Base-by-base conservation (phyloP, 2,888 invertebrate species). In the Pseudolycoriella hygida region DNA sequence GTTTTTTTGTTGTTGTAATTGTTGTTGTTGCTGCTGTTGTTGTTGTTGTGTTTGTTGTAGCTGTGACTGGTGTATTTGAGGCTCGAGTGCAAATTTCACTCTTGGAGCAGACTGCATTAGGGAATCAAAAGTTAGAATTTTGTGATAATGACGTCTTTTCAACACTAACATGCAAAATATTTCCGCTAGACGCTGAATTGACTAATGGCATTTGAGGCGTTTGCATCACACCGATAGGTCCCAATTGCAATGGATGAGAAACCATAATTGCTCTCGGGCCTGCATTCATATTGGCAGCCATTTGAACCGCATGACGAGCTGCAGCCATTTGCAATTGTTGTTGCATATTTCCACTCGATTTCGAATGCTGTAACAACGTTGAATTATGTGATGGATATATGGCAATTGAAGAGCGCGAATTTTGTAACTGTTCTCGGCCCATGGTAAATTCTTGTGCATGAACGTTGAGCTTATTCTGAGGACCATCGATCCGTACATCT, bases 361-460 rank as follows among this genome's bases (percentile, higher is more conserved):
- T 68, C 17, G 69, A 68, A 50, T 68, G 67, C 50, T 67, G 67
- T 44, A 70, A 50, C 10, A 57, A 40, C 17, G 53, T 56, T 46
- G 49, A 52, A 14, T 54, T 49, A 39, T 54, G 48, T n/a, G 43
- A 40, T 12, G 61, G 58, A 47, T 59, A 62, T 42, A 66, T 55
- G 4, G 40, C 44, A 47, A 63, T 55, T 37, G 65, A 62, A 50
- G 66, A 62, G 60, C 64, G 63, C 15, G 34, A 30, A 51, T 52
- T 52, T 49, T 54, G 50, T 53, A 59, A 57, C 52, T 54, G 55
- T 53, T 58, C 53, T 52, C 56, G 51, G 52, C 52, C 76, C 81
- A 85, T 84, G 57, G 80, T 82, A 69, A 89, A 88, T 71, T 88
- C 88, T 70, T 86, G 86, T 49, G 88, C 88, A 68, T 87, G 82